A percentile compares a stretch with the other conserved stretches of the same genome.
phyloP scores from a whole-genome alignment of 2,888 invertebrate genomes.

The Dendrolimus houi region DNA sequence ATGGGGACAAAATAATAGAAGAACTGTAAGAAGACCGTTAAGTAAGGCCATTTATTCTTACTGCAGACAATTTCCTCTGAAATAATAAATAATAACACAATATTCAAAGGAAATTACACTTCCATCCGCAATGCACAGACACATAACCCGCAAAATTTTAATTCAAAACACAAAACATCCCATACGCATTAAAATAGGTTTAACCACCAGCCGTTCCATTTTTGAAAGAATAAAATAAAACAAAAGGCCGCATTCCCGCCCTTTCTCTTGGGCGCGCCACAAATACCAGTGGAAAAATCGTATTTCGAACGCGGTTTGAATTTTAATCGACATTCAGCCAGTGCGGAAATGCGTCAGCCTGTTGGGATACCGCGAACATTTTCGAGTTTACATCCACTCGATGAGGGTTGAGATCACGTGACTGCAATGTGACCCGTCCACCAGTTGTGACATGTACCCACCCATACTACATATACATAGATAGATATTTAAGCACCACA shows the following conservation, averaged over 20 bases:
- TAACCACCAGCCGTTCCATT: conserved; percentile 72
- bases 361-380: conserved; percentile 47
- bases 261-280: conserved; percentile 68
- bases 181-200: conserved; percentile 75
- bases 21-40: no score
- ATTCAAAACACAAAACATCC: conserved; percentile 71
- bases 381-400: conserved; percentile 52
- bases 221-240: conserved; percentile 69
- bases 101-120: conserved; percentile 62
- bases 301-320: conserved; percentile 76
- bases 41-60: no score
- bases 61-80: background rate
- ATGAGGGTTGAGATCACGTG: conserved; percentile 29
- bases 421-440: conserved; percentile 26
- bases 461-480: no score
- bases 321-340: conserved; percentile 74
- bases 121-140: conserved; percentile 41
- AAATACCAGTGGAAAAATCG: conserved; percentile 75
- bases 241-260: conserved; percentile 71
- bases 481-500: no score
- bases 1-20: no score
- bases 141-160: conserved; percentile 51
- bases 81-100: background rate
- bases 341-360: conserved; percentile 34
- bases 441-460: conserved; percentile 38